Evolutionary conservation across 2,888 invertebrate genomes (phyloP).

Genomic region (Mythimna albipuncta): DNA sequence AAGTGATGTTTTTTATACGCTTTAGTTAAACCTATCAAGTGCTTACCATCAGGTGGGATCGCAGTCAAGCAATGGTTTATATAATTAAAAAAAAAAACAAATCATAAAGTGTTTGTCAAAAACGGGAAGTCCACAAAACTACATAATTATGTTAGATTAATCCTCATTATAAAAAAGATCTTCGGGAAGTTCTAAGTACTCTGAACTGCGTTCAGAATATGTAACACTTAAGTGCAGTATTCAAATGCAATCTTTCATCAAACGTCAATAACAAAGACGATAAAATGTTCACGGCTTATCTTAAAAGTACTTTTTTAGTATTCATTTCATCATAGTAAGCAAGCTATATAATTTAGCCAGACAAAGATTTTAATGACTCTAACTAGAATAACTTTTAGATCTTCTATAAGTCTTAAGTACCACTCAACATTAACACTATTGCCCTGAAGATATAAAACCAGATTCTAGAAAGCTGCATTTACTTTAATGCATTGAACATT

Average conservation of each 20-base stretch:
- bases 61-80: no score
- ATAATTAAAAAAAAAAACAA: no score
- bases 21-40: background rate
- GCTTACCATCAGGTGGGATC: no score
- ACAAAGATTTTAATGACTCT: conserved; percentile 45
- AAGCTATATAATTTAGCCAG: conserved; percentile 28
- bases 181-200: background rate
- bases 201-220: background rate
- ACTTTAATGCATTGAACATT: conserved; percentile 59
- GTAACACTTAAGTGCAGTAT: background rate
- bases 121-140: background rate
- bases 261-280: conserved; percentile 4
- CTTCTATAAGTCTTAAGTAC: conserved; percentile 48
- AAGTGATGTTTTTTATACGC: conserved; percentile 11
- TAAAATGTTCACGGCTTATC: conserved; percentile 6
- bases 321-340: conserved; percentile 23
- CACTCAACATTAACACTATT: conserved; percentile 58
- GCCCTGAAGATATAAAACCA: conserved; percentile 56
- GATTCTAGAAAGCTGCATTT: conserved; percentile 59
- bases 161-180: background rate
- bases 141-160: background rate
- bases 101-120: background rate
- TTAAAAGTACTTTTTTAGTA: conserved; percentile 17
- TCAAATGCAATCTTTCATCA: conserved; percentile 7
- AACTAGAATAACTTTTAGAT: conserved; percentile 41